A percentile compares a stretch with the other conserved stretches of the same genome.
Evolutionary conservation across 2,797 vertebrate genomes (phyloP).

Genomic region (Premnoplex brunnescens): DNA sequence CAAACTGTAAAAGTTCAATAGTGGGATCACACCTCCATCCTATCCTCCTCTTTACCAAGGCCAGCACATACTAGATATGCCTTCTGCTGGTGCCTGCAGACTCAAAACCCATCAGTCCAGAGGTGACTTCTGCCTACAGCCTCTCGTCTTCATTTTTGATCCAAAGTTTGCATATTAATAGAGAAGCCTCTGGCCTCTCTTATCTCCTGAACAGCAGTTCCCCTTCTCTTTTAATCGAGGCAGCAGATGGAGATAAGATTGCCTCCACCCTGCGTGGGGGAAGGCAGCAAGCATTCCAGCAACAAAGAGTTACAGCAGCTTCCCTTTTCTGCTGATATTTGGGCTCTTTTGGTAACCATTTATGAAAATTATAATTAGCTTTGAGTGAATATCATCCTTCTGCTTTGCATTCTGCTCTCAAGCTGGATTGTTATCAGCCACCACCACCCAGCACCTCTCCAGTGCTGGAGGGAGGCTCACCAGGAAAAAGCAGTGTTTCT

Average conservation of each 20-base stretch:
- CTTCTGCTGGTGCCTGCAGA: background rate
- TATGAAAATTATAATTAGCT: background rate
- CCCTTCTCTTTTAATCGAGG: background rate
- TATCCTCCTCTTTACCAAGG: background rate
- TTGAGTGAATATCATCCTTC: background rate
- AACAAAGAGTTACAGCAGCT: background rate
- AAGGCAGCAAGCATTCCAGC: background rate
- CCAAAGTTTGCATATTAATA: background rate
- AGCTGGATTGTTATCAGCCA: background rate
- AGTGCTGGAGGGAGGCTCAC: accelerated
- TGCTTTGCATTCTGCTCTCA: background rate
- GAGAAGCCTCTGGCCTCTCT: background rate
- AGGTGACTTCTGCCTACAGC: background rate
- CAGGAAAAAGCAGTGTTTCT: background rate
- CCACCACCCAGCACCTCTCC: background rate
- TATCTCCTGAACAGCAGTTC: background rate
- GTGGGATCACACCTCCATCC: background rate
- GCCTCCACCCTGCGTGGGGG: background rate
- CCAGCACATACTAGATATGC: background rate
- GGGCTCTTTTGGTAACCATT: background rate
- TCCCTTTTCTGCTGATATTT: background rate
- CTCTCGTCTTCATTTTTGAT: background rate
- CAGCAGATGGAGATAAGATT: background rate
- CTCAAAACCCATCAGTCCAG: background rate
- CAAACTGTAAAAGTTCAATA: background rate